These are phyloP conservation scores for Sebastes oblongus DNA, from an alignment of 2,797 vertebrate genomes.

Conservation along the genomic window DNA sequence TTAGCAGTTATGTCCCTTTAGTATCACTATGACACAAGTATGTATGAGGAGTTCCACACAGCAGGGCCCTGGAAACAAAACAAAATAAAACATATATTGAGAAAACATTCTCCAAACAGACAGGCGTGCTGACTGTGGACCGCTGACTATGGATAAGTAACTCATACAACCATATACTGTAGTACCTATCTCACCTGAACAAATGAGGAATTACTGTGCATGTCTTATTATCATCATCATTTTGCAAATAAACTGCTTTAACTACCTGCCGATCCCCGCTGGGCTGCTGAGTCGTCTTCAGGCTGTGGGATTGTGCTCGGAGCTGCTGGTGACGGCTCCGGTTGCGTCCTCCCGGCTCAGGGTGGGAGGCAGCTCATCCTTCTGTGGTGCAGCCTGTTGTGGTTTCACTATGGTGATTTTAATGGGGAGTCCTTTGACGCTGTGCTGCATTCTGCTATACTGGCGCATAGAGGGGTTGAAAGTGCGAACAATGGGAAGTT, in stretches of 20 bases:
- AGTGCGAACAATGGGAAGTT: slow-evolving; percentile 75
- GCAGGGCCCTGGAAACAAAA: slow-evolving; percentile 51
- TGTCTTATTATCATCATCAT: neutral
- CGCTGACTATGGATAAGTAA: no score
- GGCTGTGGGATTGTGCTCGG: slow-evolving; percentile 83
- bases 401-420: slow-evolving; percentile 80
- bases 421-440: slow-evolving; percentile 72
- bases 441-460: slow-evolving; percentile 84
- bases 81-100: neutral
- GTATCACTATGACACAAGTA: neutral
- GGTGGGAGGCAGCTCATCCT: slow-evolving; percentile 76
- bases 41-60: slow-evolving; percentile 22
- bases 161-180: no score
- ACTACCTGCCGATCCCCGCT: slow-evolving; percentile 80
- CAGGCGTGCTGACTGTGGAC: no score
- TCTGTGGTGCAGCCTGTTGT: slow-evolving; percentile 57
- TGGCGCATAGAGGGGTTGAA: slow-evolving; percentile 85
- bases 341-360: slow-evolving; percentile 81
- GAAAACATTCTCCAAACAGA: neutral
- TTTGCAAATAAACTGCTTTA: neutral
- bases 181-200: neutral
- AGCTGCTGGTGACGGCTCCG: slow-evolving; percentile 81
- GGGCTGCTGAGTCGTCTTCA: slow-evolving; percentile 73
- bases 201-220: neutral
- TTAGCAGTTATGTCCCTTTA: slow-evolving; percentile 25